Base-by-base conservation (phyloP, 2,797 vertebrate genomes). In the Sardinella longiceps region DNA sequence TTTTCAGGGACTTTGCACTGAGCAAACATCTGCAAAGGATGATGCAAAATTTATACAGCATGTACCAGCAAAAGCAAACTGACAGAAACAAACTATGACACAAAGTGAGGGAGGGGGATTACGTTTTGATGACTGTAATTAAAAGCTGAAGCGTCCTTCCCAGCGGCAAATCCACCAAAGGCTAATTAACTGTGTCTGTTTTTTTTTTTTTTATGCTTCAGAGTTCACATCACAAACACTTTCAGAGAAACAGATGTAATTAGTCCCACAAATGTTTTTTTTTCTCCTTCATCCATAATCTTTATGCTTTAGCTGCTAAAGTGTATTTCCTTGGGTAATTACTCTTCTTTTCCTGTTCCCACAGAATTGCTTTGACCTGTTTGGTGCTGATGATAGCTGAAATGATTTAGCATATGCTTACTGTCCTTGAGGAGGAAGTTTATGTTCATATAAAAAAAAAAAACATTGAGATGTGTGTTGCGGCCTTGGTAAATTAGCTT, bases 121-220 rank as follows among this genome's bases (percentile, higher is more conserved):
- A 86, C 85, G 77, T 88, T 82, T 83, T 87, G 85, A 88, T 89
- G 87, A 89, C 80, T 85, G 84, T 90, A 90, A 90, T 90, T 91
- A 88, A 89, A 89, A 80, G 77, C 85, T 81, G 82, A 87, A 86
- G 70, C 48, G 39, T 70, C n/a, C 60, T 58, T 86, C 81, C 83
- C 77, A 77, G 63, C 86, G 87, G 87, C 84, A 85, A 63, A 70
- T 39, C 33, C 85, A 88, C 56, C 58, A 86, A 80, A 83, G 85
- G 81, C 83, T 91, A 88, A 90, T 91, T 89, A 88, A 63, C 85
- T 66, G 60, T 81, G 74, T 83, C 39, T 45, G 39, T 58, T 80
- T 80, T 12, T 70, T 50, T 80, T 77, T 77, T n/a, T 48, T 48
- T 48, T 53, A 5, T 53, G 18, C 51, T 84, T 30, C 15, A 77